Evolutionary conservation across 2,113 vertebrate genomes (phyloP).

Genomic region (Grantiella picta): DNA sequence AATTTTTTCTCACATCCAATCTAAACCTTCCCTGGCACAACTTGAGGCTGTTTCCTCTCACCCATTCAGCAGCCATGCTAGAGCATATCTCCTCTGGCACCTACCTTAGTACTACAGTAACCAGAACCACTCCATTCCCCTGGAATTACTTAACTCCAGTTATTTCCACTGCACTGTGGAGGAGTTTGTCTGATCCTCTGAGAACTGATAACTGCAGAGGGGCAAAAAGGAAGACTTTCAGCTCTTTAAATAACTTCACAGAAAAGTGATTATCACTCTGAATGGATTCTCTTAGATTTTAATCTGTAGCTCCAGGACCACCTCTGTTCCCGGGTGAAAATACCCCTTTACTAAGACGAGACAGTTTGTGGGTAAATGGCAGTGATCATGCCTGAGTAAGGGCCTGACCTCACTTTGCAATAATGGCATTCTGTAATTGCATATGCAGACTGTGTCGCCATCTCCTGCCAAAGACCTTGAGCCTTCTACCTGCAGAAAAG

Average conservation of each 20-base stretch:
- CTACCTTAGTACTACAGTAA: background rate
- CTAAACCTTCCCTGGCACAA: background rate
- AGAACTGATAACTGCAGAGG: background rate
- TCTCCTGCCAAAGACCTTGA: background rate
- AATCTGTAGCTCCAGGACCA: background rate
- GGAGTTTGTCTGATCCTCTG: background rate
- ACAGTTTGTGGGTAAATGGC: background rate
- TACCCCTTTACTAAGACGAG: background rate
- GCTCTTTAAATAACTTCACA: background rate
- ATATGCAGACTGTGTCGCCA: background rate
- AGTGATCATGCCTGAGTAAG: background rate
- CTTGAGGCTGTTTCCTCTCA: background rate
- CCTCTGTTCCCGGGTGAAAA: background rate
- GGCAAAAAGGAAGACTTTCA: background rate
- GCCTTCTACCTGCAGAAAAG: background rate
- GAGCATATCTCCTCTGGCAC: background rate
- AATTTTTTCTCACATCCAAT: background rate
- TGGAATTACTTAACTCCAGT: background rate
- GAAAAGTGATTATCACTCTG: background rate
- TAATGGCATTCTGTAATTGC: conserved; percentile 8
- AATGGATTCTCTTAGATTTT: background rate
- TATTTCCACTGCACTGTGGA: background rate
- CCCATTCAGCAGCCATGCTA: background rate
- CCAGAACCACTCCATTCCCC: background rate
- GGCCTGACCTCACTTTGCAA: conserved; percentile 12